Percentiles rank a stretch among this genome's conserved stretches.
Conservation (phyloP, 2,113 vertebrate genomes). For the Pseudopodoces humilis region DNA sequence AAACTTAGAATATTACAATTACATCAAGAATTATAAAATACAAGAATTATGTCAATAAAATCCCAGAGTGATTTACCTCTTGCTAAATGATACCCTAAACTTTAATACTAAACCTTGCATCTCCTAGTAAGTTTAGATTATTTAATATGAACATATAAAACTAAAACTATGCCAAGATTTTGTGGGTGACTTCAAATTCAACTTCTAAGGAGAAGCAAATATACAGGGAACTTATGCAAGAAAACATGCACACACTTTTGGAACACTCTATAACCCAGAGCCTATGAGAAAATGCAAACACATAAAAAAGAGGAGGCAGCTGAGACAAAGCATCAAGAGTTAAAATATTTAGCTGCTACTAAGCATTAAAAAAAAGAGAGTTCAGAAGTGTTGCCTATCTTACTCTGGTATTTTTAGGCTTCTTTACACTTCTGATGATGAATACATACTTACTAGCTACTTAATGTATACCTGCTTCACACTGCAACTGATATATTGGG, state of each 20-base stretch:
- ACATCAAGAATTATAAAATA: neutral
- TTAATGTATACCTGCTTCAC: neutral
- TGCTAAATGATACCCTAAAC: neutral
- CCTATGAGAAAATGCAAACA: neutral
- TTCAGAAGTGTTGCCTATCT: neutral
- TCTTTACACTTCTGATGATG: neutral
- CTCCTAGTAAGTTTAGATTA: neutral
- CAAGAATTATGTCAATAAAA: neutral
- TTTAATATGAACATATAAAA: neutral
- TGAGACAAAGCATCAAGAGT: neutral
- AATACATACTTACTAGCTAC: neutral
- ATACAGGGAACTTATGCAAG: neutral
- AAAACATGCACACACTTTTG: neutral
- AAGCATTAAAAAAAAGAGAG: neutral
- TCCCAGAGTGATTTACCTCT: neutral
- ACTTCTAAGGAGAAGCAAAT: neutral
- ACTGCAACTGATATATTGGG: neutral
- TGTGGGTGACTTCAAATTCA: neutral
- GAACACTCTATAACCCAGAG: neutral
- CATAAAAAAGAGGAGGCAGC: neutral
- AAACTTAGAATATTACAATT: neutral
- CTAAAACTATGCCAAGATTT: neutral
- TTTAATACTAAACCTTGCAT: neutral
- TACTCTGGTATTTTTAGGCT: neutral
- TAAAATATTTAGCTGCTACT: neutral